Evolutionary conservation across 2,113 vertebrate genomes (phyloP).

Genomic region (Gallinago media): DNA sequence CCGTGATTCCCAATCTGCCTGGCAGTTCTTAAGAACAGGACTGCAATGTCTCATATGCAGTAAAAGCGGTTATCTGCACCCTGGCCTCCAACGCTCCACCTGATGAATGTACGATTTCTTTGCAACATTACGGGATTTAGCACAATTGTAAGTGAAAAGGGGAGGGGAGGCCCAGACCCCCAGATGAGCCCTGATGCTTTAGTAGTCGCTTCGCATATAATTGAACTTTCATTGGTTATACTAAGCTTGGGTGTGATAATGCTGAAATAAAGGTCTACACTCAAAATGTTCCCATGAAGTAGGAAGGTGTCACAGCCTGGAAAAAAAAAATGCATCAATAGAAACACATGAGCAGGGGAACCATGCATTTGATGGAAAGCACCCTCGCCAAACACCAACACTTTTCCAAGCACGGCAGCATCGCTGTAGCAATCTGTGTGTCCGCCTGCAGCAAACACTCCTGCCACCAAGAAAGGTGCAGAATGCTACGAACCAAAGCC

Average conservation of each 20-base stretch:
- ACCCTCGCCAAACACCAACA: not conserved
- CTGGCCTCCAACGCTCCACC: conserved; percentile 76
- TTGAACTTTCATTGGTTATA: conserved; percentile 74
- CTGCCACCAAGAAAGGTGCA: conserved; percentile 1
- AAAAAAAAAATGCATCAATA: not conserved
- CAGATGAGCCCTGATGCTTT: conserved; percentile 75
- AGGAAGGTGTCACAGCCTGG: not conserved
- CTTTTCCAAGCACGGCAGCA: conserved; percentile 10
- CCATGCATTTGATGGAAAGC: not conserved
- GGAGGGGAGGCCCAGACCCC: conserved; percentile 72
- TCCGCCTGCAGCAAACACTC: conserved; percentile 20
- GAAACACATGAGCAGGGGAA: not conserved
- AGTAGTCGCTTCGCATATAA: conserved; percentile 75
- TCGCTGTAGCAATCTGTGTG: not conserved
- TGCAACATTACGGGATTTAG: conserved; percentile 73
- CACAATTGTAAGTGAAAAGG: conserved; percentile 60
- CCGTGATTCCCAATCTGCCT: conserved; percentile 84
- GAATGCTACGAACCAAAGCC: not conserved
- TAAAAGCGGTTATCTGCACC: conserved; percentile 82
- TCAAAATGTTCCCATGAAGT: conserved; percentile 18
- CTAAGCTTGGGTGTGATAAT: conserved; percentile 60
- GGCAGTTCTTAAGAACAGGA: conserved; percentile 83
- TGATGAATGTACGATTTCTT: conserved; percentile 73
- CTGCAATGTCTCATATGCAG: conserved; percentile 81
- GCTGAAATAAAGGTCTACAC: conserved; percentile 24